Evolutionary conservation across 2,888 invertebrate genomes (phyloP).

Genomic region (Lydus trimaculatus): DNA sequence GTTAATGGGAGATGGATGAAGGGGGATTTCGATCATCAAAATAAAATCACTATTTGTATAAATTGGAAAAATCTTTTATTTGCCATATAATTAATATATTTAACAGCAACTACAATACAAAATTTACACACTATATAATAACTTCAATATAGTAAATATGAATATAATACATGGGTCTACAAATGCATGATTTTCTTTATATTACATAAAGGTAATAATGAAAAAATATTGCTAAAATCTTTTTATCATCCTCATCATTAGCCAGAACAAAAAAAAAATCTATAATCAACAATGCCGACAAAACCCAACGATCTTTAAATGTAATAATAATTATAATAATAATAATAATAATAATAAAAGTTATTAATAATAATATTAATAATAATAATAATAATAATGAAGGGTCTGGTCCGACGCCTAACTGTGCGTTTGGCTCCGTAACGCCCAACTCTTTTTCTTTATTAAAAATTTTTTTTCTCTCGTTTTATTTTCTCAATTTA

Average conservation of each 20-base stretch:
- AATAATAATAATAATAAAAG: conserved; percentile 9
- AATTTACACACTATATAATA: conserved; percentile 74
- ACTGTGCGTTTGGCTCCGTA: conserved; percentile 18
- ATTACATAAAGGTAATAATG: conserved; percentile 61
- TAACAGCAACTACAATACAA: conserved; percentile 78
- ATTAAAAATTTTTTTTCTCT: neutral
- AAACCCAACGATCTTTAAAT: conserved; percentile 39
- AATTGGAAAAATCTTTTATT: conserved; percentile 72
- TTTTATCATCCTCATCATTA: conserved; percentile 57
- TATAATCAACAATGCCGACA: conserved; percentile 53
- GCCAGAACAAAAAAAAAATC: conserved; percentile 52
- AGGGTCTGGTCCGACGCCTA: conserved; percentile 23
- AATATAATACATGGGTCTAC: conserved; percentile 63
- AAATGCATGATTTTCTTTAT: conserved; percentile 55
- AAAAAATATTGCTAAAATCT: conserved; percentile 64
- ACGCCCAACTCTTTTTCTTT: conserved; percentile 5
- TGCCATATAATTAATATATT: conserved; percentile 76
- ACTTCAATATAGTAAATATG: conserved; percentile 66
- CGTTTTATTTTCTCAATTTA: neutral
- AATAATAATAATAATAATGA: conserved; percentile 8
- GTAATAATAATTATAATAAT: conserved; percentile 34
- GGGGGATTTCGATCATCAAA: too few relatives aligned
- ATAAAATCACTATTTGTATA: conserved; percentile 17
- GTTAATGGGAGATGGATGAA: neutral
- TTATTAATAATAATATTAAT: conserved; percentile 33